Evolutionary conservation across 2,797 vertebrate species (phyloP).

Genomic region (Urosaurus nigricauda): DNA sequence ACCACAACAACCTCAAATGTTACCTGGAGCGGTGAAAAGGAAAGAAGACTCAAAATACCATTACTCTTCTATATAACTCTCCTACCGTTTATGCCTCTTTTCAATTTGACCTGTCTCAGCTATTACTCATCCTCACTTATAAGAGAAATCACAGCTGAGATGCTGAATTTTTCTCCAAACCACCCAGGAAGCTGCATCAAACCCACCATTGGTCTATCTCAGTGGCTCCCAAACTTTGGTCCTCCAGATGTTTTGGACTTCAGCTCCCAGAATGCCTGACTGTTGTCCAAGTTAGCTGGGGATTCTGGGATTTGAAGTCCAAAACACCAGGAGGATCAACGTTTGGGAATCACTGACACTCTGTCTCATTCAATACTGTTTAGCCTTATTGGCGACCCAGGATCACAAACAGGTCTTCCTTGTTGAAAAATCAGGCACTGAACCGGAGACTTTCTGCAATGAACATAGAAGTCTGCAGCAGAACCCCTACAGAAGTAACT

Average conservation of each 20-base stretch:
- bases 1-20: conserved; percentile 9
- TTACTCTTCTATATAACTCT: background rate
- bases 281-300: too few species aligned
- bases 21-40: conserved; percentile 8
- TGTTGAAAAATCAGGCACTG: background rate
- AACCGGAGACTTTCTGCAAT: background rate
- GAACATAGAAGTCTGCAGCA: background rate
- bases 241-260: too few species aligned
- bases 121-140: background rate
- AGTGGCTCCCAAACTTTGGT: too few species aligned
- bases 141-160: background rate
- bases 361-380: background rate
- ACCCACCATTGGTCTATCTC: background rate
- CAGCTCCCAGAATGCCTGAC: too few species aligned
- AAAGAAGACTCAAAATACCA: too few species aligned
- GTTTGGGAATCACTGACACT: too few species aligned
- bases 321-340: too few species aligned
- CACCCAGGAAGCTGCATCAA: background rate
- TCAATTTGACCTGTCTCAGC: too few species aligned
- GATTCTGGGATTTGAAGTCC: too few species aligned
- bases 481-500: too few species aligned
- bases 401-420: background rate
- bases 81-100: background rate
- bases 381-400: background rate
- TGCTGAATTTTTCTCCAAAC: background rate